Percentiles rank a stretch among this genome's conserved stretches.
Evolutionary conservation across 1,140 invertebrate species (phyloP).

Genomic region (Drosophila oshimai): DNA sequence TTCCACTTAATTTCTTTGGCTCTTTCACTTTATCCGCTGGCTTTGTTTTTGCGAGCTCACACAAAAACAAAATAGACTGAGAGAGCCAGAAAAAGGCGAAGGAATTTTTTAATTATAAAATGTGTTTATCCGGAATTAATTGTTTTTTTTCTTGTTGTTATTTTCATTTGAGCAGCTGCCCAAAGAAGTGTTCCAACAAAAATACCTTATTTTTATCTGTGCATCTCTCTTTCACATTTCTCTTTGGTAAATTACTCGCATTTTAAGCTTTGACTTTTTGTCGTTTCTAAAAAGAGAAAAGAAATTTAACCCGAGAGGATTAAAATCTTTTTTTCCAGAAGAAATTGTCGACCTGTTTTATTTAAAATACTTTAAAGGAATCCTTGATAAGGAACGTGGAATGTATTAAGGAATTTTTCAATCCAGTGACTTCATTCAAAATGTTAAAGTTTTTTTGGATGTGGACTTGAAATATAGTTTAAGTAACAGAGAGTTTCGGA

Average conservation of each 20-base stretch:
- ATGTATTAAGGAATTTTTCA: too few relatives aligned
- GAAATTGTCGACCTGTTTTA: neutral
- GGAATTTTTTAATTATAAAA: constrained; percentile 81
- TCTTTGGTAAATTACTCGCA: constrained; percentile 40
- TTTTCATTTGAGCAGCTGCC: constrained; percentile 25
- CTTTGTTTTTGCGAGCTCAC: constrained; percentile 39
- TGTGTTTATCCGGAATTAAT: constrained; percentile 80
- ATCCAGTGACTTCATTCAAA: too few relatives aligned
- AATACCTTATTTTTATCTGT: constrained; percentile 28
- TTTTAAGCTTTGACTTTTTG: constrained; percentile 45
- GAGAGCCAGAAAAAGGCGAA: constrained; percentile 33
- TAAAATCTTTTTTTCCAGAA: neutral
- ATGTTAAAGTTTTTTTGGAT: too few relatives aligned
- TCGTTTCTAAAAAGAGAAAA: constrained; percentile 2
- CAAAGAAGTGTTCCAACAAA: constrained; percentile 37
- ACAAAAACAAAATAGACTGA: constrained; percentile 6
- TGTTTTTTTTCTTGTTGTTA: constrained; percentile 44
- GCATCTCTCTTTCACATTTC: constrained; percentile 11
- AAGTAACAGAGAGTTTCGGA: too few relatives aligned
- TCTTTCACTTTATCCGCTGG: constrained; percentile 32
- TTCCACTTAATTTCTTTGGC: constrained; percentile 63
- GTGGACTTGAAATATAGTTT: too few relatives aligned
- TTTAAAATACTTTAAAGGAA: neutral
- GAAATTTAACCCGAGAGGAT: constrained; percentile 10
- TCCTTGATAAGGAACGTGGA: too few relatives aligned